phyloP scores from a whole-genome alignment of 2,888 invertebrate species.

The Thymelicus lineola region DNA sequence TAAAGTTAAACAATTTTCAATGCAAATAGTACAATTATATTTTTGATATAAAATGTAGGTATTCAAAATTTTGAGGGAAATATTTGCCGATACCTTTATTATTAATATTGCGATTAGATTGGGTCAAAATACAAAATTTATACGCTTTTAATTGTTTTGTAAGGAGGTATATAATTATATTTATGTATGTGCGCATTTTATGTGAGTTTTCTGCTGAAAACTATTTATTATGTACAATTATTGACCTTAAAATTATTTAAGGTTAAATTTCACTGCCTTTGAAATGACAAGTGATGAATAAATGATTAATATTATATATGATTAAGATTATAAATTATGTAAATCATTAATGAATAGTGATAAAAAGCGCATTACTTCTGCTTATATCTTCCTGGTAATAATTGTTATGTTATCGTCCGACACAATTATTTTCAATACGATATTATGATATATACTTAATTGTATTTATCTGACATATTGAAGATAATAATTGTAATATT shows the following conservation, averaged over 20 bases:
- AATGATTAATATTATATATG: background rate
- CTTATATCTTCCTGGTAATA: background rate
- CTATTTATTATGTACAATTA: background rate
- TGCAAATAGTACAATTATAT: conserved; percentile 8
- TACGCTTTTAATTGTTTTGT: too few relatives aligned
- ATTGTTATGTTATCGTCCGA: background rate
- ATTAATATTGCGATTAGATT: background rate
- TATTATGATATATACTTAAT: too few relatives aligned
- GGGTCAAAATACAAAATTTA: too few relatives aligned
- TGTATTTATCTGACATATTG: too few relatives aligned
- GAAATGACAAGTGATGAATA: conserved; percentile 7
- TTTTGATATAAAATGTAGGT: background rate
- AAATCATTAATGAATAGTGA: too few relatives aligned
- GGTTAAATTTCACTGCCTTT: conserved; percentile 26
- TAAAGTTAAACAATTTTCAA: background rate
- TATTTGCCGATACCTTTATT: background rate
- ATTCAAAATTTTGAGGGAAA: background rate
- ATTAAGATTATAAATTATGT: background rate
- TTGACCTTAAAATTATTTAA: background rate
- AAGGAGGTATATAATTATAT: too few relatives aligned
- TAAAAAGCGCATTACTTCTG: background rate
- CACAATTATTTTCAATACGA: too few relatives aligned
- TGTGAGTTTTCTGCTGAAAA: too few relatives aligned
- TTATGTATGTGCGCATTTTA: too few relatives aligned
- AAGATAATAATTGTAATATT: background rate